These are phyloP conservation scores for Ashinkailepas kermadecensis DNA, from an alignment of 2,888 invertebrate genomes.

Conservation along the genomic window DNA sequence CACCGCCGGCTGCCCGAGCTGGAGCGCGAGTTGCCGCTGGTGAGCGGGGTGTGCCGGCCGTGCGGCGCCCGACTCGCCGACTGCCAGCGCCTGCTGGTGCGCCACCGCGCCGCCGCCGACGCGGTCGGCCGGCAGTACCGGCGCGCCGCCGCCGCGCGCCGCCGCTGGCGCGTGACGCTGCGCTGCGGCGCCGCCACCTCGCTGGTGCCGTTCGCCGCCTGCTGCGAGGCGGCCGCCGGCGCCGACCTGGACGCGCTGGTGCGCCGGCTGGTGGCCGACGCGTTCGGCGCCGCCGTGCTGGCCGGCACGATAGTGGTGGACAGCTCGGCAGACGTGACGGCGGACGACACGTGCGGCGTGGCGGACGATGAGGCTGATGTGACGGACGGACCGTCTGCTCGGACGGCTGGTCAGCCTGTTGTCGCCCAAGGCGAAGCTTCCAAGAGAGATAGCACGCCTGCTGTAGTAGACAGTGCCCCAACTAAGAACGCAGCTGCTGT, in stretches of 20 bases:
- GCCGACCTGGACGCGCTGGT: background rate
- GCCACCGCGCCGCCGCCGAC: slow-evolving; percentile 84
- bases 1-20: slow-evolving; percentile 84
- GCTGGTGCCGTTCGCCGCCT: slow-evolving; percentile 43
- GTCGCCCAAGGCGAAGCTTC: background rate
- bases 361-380: background rate
- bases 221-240: background rate
- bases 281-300: background rate
- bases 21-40: slow-evolving; percentile 68
- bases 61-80: background rate
- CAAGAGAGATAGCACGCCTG: background rate
- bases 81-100: slow-evolving; percentile 49
- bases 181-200: slow-evolving; percentile 87
- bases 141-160: slow-evolving; percentile 88
- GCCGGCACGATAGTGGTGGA: background rate
- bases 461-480: background rate
- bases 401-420: background rate
- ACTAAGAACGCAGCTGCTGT: background rate
- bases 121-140: slow-evolving; percentile 89
- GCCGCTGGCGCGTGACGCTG: slow-evolving; percentile 78
- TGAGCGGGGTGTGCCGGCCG: background rate
- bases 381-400: background rate
- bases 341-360: background rate
- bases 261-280: background rate
- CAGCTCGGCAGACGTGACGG: background rate